Evolutionary conservation across 2,888 invertebrate species (phyloP).

Genomic region (Ecliptopera silaceata): DNA sequence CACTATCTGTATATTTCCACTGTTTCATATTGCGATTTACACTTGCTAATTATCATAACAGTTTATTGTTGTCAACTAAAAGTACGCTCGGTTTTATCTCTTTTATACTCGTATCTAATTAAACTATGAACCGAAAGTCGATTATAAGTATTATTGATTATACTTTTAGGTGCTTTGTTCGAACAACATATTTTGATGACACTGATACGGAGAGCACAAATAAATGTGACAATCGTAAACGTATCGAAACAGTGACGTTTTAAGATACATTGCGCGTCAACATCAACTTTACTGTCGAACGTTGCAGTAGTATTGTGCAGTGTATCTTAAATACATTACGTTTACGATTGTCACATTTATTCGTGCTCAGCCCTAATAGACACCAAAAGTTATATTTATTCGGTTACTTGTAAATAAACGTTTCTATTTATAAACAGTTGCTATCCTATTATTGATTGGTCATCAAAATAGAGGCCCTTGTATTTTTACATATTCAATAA

Average conservation of each 20-base stretch:
- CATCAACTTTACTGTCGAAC: too few relatives aligned
- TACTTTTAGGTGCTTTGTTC: constrained; percentile 4
- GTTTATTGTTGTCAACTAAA: constrained; percentile 19
- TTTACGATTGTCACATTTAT: too few relatives aligned
- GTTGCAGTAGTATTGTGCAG: too few relatives aligned
- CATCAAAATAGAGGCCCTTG: constrained; percentile 39
- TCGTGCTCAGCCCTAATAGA: too few relatives aligned
- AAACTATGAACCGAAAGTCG: constrained; percentile 21
- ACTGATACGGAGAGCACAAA: too few relatives aligned
- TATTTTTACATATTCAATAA: constrained; percentile 56
- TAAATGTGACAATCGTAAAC: too few relatives aligned
- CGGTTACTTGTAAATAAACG: not conserved
- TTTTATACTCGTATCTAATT: constrained; percentile 22
- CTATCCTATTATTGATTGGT: constrained; percentile 26
- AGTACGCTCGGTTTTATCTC: constrained; percentile 19
- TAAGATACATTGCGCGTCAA: too few relatives aligned
- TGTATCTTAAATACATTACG: too few relatives aligned
- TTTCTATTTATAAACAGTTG: not conserved
- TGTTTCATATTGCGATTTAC: constrained; percentile 6
- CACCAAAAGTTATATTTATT: too few relatives aligned
- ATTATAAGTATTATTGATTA: constrained; percentile 15
- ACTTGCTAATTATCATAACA: constrained; percentile 9
- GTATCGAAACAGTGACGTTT: too few relatives aligned
- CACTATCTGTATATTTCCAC: constrained; percentile 9
- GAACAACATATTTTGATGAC: constrained; percentile 3